These are phyloP conservation scores for Oconnorella tubifera DNA, from an alignment of 2,888 invertebrate genomes.

Conservation along the genomic window DNA sequence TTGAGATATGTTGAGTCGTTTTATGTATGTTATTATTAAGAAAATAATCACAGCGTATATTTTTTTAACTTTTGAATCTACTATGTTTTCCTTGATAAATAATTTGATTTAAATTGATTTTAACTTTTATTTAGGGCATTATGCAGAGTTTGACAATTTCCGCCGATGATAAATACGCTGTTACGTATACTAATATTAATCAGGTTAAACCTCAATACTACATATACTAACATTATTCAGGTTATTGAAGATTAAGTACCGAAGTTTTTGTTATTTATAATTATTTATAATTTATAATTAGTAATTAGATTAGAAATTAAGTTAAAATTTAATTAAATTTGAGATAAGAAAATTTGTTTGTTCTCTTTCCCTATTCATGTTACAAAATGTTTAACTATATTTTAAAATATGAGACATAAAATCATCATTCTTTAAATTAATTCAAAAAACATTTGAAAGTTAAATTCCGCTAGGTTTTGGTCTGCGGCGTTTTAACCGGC, in stretches of 20 bases:
- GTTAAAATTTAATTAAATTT: neutral
- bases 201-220: conserved; percentile 58
- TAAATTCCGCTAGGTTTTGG: too few species aligned
- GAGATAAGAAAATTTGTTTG: neutral
- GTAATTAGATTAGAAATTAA: neutral
- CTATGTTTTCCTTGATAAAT: too few species aligned
- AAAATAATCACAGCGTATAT: too few species aligned
- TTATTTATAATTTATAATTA: neutral
- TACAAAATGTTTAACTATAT: too few species aligned
- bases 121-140: conserved; percentile 58
- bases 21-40: neutral
- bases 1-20: neutral
- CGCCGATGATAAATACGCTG: conserved; percentile 91
- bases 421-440: too few species aligned
- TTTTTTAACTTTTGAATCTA: too few species aligned
- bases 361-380: neutral
- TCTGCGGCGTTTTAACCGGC: conserved; percentile 88
- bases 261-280: neutral
- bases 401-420: too few species aligned
- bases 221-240: neutral
- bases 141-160: conserved; percentile 80
- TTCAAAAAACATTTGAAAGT: too few species aligned
- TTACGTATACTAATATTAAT: conserved; percentile 92
- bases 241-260: neutral
- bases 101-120: too few species aligned